Conservation (phyloP, 2,113 vertebrate genomes). For the Serinus canaria region DNA sequence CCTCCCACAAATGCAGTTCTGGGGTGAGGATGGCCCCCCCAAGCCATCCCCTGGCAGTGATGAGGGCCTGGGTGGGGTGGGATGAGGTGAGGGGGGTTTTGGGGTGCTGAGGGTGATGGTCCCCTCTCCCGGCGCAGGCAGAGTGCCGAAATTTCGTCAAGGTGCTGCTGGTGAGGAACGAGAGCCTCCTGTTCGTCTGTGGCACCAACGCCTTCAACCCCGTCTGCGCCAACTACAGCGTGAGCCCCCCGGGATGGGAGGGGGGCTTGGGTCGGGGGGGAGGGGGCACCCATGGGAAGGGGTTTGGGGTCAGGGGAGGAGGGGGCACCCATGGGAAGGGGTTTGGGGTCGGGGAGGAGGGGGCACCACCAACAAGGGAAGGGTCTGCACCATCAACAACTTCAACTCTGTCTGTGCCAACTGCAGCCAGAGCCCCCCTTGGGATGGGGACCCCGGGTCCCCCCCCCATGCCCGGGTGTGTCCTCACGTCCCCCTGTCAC, state of each 20-base stretch:
- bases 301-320: not conserved
- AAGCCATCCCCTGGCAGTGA: rapidly evolving
- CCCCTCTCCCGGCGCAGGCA: slow-evolving; percentile 70
- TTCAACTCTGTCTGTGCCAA: slow-evolving; percentile 89
- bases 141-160: slow-evolving; percentile 97
- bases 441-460: rapidly evolving
- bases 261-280: not conserved
- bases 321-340: too few species aligned
- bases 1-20: not conserved
- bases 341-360: too few species aligned
- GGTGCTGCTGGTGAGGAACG: slow-evolving; percentile 85
- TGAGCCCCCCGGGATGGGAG: slow-evolving; percentile 66
- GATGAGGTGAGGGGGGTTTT: not conserved
- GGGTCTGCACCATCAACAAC: slow-evolving; percentile 85
- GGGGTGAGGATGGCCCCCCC: not conserved
- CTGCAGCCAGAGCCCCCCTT: slow-evolving; percentile 78
- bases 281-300: not conserved
- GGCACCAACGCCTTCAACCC: slow-evolving; percentile 98
- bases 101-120: not conserved
- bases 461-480: rapidly evolving
- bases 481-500: not conserved
- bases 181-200: slow-evolving; percentile 87
- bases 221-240: slow-evolving; percentile 92
- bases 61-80: not conserved
- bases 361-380: not conserved